Base-by-base conservation (phyloP, 2,797 vertebrate genomes). In the Molothrus aeneus region DNA sequence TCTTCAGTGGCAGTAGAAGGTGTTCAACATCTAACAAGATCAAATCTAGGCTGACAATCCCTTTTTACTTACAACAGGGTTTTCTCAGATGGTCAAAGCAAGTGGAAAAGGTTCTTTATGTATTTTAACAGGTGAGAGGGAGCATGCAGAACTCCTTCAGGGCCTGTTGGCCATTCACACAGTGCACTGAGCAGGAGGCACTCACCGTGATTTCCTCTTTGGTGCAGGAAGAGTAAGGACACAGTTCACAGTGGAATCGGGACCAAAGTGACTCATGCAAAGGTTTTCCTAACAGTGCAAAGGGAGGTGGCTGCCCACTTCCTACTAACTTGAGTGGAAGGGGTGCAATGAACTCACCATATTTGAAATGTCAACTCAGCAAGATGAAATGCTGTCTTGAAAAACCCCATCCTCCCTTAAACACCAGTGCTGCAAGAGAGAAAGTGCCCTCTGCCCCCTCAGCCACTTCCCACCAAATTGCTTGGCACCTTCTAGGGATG, bases 1-100 rank as follows among this genome's bases (percentile, higher is more conserved):
- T 65, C 53, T 77, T 91, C 73, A 77, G 86, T 90, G 82, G 82
- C 72, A 75, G 80, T 73, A 65, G 66, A 13, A 47, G 74, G 91
- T 75, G 13, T 94, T 88, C 92, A 68, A 5, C 47, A 57, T 73
- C 87, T 73, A 63, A 66, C 20, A 53, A 86, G 80, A 85, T 85
- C 72, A 83, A 83, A 60, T 50, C 38, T n/a, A 74, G 74, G 40
- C 65, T 85, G 94, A 88, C 78, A 64, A 54, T 88, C 85, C 91
- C 28, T 29, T 51, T 82, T 75, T 68, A 26, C 72, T 86, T 73
- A 56, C 9, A n/a, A 50, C 24, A 6, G 47, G 43, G 29, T 86
- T 72, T 91, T 69, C 81, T 83, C 50, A 69, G 54, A 45, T 31
- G 43, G 40, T 69, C 65, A 63, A 48, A 90, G 72, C 70, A 78